A percentile compares a stretch with the other conserved stretches of the same genome.
phyloP scores from a whole-genome alignment of 2,888 invertebrate species.

The Mythimna vitellina region DNA sequence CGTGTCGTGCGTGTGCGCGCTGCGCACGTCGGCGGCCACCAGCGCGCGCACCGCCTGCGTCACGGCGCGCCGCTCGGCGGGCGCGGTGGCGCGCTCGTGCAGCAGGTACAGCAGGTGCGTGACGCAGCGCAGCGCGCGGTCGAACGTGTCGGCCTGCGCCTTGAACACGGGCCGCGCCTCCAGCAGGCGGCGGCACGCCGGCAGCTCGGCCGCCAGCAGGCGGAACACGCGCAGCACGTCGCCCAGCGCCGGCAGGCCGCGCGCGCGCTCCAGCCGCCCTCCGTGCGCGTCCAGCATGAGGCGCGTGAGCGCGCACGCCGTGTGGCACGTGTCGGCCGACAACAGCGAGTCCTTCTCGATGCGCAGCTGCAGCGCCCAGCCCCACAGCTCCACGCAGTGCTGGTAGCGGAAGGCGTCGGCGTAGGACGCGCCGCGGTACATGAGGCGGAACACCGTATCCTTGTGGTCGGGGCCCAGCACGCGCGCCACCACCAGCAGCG shows the following conservation, averaged over 20 bases:
- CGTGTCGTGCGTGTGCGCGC: conserved; percentile 94
- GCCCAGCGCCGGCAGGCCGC: conserved; percentile 89
- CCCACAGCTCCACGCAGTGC: conserved; percentile 97
- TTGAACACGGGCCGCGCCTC: conserved; percentile 93
- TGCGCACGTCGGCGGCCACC: conserved; percentile 92
- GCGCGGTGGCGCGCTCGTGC: conserved; percentile 89
- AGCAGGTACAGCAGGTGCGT: conserved; percentile 94
- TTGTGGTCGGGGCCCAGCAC: conserved; percentile 96
- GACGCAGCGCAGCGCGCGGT: conserved; percentile 94
- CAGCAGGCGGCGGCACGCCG: conserved; percentile 91
- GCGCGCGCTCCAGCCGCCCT: conserved; percentile 88
- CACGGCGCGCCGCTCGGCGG: conserved; percentile 77
- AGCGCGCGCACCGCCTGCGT: conserved; percentile 86
- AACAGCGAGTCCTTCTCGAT: conserved; percentile 94
- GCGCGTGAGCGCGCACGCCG: conserved; percentile 96
- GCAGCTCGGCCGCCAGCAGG: conserved; percentile 85
- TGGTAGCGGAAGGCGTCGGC: conserved; percentile 94
- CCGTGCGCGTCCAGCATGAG: conserved; percentile 94
- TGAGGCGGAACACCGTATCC: conserved; percentile 95
- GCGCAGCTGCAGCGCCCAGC: conserved; percentile 94
- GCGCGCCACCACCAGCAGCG: conserved; percentile 96
- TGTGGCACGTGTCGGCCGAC: conserved; percentile 94
- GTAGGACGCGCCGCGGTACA: conserved; percentile 94
- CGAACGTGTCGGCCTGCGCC: conserved; percentile 95
- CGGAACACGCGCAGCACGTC: conserved; percentile 94